Percentiles rank a stretch among this genome's conserved stretches.
Evolutionary conservation across 1,140 invertebrate species (phyloP).

Genomic region (Ips typographus): DNA sequence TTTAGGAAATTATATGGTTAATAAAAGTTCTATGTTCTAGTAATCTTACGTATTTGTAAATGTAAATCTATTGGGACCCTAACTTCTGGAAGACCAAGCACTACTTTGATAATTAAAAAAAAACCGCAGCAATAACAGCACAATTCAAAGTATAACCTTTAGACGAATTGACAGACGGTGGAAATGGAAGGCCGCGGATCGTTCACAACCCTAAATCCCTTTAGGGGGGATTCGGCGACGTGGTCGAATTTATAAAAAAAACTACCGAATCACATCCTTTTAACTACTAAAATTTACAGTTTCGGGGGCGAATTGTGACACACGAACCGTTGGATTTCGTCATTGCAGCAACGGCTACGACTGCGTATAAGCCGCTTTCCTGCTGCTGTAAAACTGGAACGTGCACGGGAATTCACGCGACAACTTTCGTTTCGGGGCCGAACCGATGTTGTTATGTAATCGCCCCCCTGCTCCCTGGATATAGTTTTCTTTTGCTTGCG

Average conservation of each 20-base stretch:
- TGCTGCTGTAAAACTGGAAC: conserved; percentile 15
- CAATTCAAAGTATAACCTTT: too few relatives aligned
- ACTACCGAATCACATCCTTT: conserved; percentile 38
- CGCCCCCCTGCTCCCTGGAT: neutral
- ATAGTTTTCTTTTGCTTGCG: neutral
- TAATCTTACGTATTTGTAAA: too few relatives aligned
- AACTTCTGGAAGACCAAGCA: too few relatives aligned
- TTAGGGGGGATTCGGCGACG: conserved; percentile 4
- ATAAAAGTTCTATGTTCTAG: too few relatives aligned
- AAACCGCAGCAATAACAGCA: too few relatives aligned
- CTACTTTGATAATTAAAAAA: too few relatives aligned
- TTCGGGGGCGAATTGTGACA: conserved; percentile 38
- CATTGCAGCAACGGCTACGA: conserved; percentile 37
- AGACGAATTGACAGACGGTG: too few relatives aligned
- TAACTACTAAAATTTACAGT: conserved; percentile 38
- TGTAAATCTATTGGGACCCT: too few relatives aligned
- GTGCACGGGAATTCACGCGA: conserved; percentile 32
- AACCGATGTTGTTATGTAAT: conserved; percentile 8
- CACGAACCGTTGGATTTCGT: conserved; percentile 40
- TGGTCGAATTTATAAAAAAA: conserved; percentile 22
- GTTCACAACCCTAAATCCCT: conserved; percentile 32
- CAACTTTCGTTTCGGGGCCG: neutral
- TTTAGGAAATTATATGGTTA: too few relatives aligned
- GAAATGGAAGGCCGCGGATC: conserved; percentile 6
- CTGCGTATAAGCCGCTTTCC: conserved; percentile 30